phyloP scores from a whole-genome alignment of 2,113 vertebrate genomes.

The Tinamus guttatus region DNA sequence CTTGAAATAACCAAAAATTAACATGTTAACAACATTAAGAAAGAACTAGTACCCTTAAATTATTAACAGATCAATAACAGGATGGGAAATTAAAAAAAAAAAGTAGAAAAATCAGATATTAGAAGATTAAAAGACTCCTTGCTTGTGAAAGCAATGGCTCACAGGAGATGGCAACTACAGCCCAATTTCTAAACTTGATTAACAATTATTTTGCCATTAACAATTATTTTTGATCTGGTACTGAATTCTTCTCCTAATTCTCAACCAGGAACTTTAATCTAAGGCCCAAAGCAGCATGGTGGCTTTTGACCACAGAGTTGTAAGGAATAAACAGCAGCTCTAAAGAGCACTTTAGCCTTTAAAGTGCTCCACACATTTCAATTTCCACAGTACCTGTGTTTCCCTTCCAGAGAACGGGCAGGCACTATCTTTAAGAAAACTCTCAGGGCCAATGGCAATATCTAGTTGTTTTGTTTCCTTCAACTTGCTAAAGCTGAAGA shows the following conservation, averaged over 20 bases:
- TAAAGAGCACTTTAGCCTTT: rapidly evolving
- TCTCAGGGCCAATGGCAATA: rapidly evolving
- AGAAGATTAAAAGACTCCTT: background rate
- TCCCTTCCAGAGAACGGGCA: background rate
- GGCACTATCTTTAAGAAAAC: background rate
- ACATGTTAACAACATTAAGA: background rate
- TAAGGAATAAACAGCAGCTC: background rate
- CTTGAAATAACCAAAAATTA: background rate
- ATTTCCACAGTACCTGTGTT: background rate
- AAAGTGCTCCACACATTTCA: background rate
- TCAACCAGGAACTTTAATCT: background rate
- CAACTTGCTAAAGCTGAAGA: background rate
- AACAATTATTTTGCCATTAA: background rate
- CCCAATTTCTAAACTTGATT: background rate
- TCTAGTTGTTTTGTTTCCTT: background rate
- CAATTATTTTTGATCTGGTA: background rate
- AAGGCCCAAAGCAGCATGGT: background rate
- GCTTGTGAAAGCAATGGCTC: background rate
- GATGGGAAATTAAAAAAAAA: background rate
- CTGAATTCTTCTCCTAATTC: background rate
- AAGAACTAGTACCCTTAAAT: background rate
- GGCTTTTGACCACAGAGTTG: background rate
- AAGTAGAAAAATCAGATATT: background rate
- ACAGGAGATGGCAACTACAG: background rate
- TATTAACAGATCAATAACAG: background rate